Evolutionary conservation across 1,140 invertebrate genomes (phyloP).

Genomic region (honey bee (Apis mellifera)): Amel_HAv3.1 CM009931.2:10560001-10560500

Average conservation of each 20-base stretch:
- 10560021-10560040: too few relatives aligned
- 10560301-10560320: neutral
- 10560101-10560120: neutral
- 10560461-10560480: too few relatives aligned
- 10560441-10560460: too few relatives aligned
- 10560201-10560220: neutral
- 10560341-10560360: neutral
- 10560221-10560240: conserved; percentile 29
- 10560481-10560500: too few relatives aligned
- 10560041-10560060: neutral
- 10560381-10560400: too few relatives aligned
- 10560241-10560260: neutral
- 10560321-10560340: neutral
- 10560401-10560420: too few relatives aligned
- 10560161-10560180: neutral
- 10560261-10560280: neutral
- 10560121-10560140: neutral
- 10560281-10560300: neutral
- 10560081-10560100: neutral
- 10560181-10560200: neutral
- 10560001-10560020: too few relatives aligned
- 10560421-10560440: too few relatives aligned
- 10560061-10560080: neutral
- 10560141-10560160: neutral
- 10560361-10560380: too few relatives aligned